Evolutionary conservation across 2,113 vertebrate genomes (phyloP), one percentile per base, ranked within the genome.

Genomic region (Hippocampus abdominalis): DNA sequence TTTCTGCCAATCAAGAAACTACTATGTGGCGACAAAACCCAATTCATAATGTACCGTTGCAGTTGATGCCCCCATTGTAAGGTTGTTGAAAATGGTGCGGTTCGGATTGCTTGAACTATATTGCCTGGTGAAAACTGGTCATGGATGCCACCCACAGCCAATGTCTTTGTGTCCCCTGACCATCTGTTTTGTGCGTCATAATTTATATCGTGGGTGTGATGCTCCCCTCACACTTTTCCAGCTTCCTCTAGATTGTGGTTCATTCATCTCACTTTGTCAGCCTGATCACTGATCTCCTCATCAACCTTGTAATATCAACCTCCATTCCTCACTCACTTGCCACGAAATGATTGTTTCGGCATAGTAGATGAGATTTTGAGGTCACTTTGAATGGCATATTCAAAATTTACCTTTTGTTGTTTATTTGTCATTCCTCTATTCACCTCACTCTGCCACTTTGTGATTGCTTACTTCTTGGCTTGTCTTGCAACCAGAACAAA

Each of bases 291-390:
- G n/a, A 62, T 60, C 57, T 60, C 57, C 16, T 36, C 57, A 60
- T 60, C 57, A 60, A 60, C 57, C 57, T 60, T 60, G 57, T 32
- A 60, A 29, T 60, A 60, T 36, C 57, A n/a, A n/a, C 29, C 32
- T n/a, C 60, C 40, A 62, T 40, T 62, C 32, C 60, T 62, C 60
- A 40, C 5, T 23, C 57, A 9, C 57, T 60, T 18, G 15, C n/a
- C 60, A 62, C 20, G 10, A 39, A 32, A 62, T 62, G 36, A 62
- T 62, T 40, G 60, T 39, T 62, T 62, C 20, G 39, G 60, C 20
- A 39, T 39, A 9, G 60, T 40, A 62, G 32, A 62, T 62, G 60
- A 62, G 20, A 36, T 32, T 60, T 60, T 60, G 16, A 36, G 57
- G 57, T 60, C 29, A 60, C 57, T 60, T 36, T 60, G 29, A 60